Base-by-base conservation (phyloP, 2,888 invertebrate species). In the Ochropacha duplaris region DNA sequence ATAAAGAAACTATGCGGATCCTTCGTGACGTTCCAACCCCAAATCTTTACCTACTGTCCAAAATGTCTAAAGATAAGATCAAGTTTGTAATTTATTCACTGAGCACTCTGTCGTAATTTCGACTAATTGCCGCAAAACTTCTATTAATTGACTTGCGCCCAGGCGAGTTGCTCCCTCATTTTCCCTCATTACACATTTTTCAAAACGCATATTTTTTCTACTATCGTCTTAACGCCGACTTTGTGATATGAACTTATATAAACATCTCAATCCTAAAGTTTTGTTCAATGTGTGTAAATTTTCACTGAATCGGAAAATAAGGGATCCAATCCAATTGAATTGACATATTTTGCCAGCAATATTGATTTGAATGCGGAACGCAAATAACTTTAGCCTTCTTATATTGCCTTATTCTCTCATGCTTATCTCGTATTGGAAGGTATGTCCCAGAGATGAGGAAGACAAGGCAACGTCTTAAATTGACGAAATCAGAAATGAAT, bases 81-180 rank as follows among this genome's bases (percentile, higher is more conserved):
- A 31, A 31, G 31, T 31, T 31, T 31, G 68, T 84, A 84, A 84
- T 83, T 83, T 84, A 85, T 86, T 84, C 83, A 52, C 59, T 57
- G 67, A 66, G 76, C 77, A 78, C 36, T 66, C 68, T 64, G 68
- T 61, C 69, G 69, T 66, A 81, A 77, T 75, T 74, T 76, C 68
- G 72, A 69, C 80, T 84, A 85, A 86, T 84, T 86, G 81, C 77
- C 72, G 73, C 68, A 69, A 78, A 86, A 86, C 79, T 83, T 83
- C 73, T 72, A 78, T 76, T 80, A 79, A 83, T 83, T 77, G 81
- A 73, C 80, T 76, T 76, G 78, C 75, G 75, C 78, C 76, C 69
- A 65, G 74, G 71, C 65, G 66, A 77, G 62, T 71, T 66, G 65
- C 71, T 55, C 52, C 36, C 36, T n/a, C n/a, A n/a, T n/a, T n/a